Percentiles rank a stretch among this genome's conserved stretches.
phyloP scores from a whole-genome alignment of 2,888 invertebrate species.

The Sympetrum striolatum region DNA sequence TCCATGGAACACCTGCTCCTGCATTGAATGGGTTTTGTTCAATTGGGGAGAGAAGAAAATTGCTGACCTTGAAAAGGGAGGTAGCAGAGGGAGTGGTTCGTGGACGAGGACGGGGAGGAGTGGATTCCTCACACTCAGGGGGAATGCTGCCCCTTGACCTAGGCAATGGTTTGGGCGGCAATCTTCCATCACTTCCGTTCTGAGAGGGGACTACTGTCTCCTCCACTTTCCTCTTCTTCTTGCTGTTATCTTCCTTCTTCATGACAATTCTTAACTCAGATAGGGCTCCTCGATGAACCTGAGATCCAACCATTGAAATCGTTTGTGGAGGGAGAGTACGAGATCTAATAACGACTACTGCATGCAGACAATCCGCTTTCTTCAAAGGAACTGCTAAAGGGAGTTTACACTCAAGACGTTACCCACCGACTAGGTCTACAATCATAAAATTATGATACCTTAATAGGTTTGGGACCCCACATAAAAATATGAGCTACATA shows the following conservation, averaged over 20 bases:
- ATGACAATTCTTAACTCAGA: constrained; percentile 51
- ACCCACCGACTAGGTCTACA: no score
- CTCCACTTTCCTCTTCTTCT: constrained; percentile 49
- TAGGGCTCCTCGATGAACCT: constrained; percentile 24
- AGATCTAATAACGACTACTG: background rate
- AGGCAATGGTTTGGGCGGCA: constrained; percentile 80
- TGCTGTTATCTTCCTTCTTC: constrained; percentile 50
- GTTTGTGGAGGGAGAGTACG: background rate
- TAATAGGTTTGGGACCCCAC: no score
- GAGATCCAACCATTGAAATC: constrained; percentile 14
- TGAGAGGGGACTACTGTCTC: constrained; percentile 31
- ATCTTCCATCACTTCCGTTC: constrained; percentile 48
- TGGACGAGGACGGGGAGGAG: constrained; percentile 58
- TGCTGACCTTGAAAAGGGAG: constrained; percentile 51
- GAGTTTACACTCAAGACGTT: no score
- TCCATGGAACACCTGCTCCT: background rate
- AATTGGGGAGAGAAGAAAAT: background rate
- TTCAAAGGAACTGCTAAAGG: no score
- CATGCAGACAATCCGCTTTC: no score
- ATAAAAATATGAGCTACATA: no score
- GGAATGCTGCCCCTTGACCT: constrained; percentile 73
- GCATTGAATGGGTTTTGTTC: no score
- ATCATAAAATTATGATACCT: no score
- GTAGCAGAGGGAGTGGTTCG: constrained; percentile 18
- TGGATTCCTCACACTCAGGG: constrained; percentile 56